Base-by-base conservation (phyloP, 2,113 vertebrate species). In the Pseudolaguvia tuberculata region DNA sequence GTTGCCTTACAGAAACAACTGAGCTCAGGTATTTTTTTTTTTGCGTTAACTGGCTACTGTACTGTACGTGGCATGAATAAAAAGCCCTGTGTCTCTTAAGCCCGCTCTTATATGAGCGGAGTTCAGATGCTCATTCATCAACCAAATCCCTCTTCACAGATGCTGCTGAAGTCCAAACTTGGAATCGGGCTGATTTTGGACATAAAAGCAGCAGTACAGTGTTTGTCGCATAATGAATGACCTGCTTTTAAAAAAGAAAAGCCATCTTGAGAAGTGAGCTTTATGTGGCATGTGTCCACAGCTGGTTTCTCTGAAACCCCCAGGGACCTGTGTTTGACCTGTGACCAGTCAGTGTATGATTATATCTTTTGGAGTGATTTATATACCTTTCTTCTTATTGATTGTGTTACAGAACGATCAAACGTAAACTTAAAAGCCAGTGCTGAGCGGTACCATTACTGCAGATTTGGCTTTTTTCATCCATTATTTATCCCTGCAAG, bases 401-500 rank as follows among this genome's bases (percentile, higher is more conserved):
- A 82, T 78, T 78, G 70, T 50, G 56, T 58, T 73, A 70, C 63
- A 69, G 56, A 50, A 57, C 74, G 73, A 82, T 76, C 78, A 78
- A 81, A 80, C 70, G 77, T 78, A 78, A 70, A 88, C 91, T 91
- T 95, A 94, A 94, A 92, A 91, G 91, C 90, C 90, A 92, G 90
- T 92, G 89, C 91, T 93, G 93, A 94, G 93, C 91, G 89, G 89
- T 90, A 70, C 91, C 91, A 94, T 92, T 93, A 93, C 93, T 91
- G 91, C 92, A 91, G 92, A 91, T 94, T 91, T 91, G 92, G 91
- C 91, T 91, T 90, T 88, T 91, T 92, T 92, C 93, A 94, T 95
- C 91, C 93, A 96, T 94, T 94, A 97, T 98, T 96, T 94, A 97
- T 93, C 92, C 91, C 87, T 86, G 61, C 65, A 78, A 85, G 86